Conservation (phyloP, 92 coral and sea anemone genomes). For the Epizoanthus stellaris region DNA sequence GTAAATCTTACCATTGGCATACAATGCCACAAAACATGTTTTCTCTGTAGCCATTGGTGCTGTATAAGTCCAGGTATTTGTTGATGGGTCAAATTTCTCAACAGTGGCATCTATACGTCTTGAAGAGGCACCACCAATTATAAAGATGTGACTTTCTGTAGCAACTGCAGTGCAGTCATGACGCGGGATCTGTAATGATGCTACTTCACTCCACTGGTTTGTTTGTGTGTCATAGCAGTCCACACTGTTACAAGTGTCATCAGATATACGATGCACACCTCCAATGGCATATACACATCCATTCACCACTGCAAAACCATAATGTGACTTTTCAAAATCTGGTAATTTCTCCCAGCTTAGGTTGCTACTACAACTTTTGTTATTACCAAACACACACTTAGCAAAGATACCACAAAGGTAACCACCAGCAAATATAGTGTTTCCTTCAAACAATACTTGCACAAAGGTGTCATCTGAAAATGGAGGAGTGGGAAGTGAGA, state of each 20-base stretch:
- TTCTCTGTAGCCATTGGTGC: background rate
- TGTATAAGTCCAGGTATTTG: no score
- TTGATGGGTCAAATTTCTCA: no score
- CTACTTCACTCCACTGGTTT: background rate
- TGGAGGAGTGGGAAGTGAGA: background rate
- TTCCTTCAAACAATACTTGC: background rate
- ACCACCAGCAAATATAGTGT: background rate
- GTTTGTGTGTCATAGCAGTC: no score
- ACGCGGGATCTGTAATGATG: background rate
- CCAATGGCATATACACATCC: background rate
- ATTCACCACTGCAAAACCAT: no score
- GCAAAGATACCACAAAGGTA: background rate
- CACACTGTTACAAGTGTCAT: no score
- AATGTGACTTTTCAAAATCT: background rate
- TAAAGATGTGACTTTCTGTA: no score
- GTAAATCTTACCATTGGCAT: background rate
- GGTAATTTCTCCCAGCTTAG: background rate
- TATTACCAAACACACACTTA: background rate
- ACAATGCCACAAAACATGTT: background rate
- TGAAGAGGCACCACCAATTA: no score
- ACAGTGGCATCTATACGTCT: no score
- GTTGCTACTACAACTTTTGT: background rate
- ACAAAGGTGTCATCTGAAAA: background rate
- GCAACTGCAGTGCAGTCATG: no score
- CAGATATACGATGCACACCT: background rate